Conservation (phyloP, 2,113 vertebrate genomes). For the Saiga tatarica region DNA sequence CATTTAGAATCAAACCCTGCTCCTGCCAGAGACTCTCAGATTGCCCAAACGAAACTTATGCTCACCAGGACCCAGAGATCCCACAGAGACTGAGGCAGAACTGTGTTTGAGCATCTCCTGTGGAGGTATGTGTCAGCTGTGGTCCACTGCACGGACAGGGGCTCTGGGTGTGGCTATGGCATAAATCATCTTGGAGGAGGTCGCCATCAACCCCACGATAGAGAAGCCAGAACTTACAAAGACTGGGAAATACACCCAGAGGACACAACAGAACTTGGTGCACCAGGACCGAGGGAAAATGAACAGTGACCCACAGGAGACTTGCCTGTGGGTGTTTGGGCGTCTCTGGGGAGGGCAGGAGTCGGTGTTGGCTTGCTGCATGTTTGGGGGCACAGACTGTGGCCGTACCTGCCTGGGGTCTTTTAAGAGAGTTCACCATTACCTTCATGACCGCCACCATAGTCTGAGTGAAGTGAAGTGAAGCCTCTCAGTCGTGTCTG, state of each 20-base stretch:
- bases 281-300: background rate
- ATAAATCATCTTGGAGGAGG: background rate
- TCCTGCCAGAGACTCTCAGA: background rate
- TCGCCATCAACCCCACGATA: background rate
- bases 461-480: no score
- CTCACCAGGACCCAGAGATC: background rate
- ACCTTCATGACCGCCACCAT: background rate
- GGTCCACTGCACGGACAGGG: accelerated
- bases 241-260: background rate
- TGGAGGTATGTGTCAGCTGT: background rate
- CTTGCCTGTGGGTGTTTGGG: background rate
- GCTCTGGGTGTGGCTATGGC: background rate
- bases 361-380: background rate
- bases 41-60: background rate
- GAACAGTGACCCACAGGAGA: background rate
- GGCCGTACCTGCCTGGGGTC: background rate
- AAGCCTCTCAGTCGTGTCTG: no score
- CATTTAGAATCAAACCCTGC: background rate
- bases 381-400: accelerated
- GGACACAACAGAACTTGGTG: background rate
- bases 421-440: background rate
- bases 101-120: background rate
- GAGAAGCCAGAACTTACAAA: background rate
- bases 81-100: background rate
- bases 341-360: accelerated